phyloP scores from a whole-genome alignment of 2,797 vertebrate species.

The Aldrovandia affinis region DNA sequence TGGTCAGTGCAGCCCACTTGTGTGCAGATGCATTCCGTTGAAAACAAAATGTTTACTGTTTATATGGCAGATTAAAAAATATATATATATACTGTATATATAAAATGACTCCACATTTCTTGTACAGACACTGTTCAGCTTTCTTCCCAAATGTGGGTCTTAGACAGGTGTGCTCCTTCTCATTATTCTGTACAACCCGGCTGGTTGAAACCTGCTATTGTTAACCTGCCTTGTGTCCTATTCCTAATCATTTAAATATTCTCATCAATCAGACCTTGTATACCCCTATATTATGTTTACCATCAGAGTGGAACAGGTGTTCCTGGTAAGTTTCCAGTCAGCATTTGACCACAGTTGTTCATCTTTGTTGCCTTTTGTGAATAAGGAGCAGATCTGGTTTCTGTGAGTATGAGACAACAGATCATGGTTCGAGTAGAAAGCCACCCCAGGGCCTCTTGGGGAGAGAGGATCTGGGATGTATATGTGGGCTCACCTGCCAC shows the following conservation, averaged over 20 bases:
- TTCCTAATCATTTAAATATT: neutral
- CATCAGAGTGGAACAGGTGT: neutral
- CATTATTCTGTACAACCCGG: neutral
- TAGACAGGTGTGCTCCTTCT: neutral
- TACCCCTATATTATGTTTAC: neutral
- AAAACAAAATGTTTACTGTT: neutral
- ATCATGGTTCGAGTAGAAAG: slow-evolving; percentile 9
- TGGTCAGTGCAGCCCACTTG: neutral
- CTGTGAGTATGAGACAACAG: neutral
- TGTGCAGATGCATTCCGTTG: neutral
- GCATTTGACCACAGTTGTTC: neutral
- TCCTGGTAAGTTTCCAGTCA: slow-evolving; percentile 10
- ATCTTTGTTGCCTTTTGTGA: slow-evolving; percentile 20
- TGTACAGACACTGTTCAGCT: neutral
- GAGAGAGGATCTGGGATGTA: slow-evolving; percentile 24
- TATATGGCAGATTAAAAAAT: neutral
- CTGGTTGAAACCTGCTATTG: neutral
- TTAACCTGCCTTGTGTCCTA: neutral
- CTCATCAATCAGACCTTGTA: neutral
- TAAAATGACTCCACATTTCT: no score
- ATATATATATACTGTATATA: no score
- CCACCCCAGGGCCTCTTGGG: slow-evolving; percentile 40
- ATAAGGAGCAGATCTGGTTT: slow-evolving; percentile 3
- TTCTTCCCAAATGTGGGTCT: neutral
- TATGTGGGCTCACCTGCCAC: slow-evolving; percentile 24